phyloP scores from a whole-genome alignment of 2,797 vertebrate genomes.

The Crax fasciolata region DNA sequence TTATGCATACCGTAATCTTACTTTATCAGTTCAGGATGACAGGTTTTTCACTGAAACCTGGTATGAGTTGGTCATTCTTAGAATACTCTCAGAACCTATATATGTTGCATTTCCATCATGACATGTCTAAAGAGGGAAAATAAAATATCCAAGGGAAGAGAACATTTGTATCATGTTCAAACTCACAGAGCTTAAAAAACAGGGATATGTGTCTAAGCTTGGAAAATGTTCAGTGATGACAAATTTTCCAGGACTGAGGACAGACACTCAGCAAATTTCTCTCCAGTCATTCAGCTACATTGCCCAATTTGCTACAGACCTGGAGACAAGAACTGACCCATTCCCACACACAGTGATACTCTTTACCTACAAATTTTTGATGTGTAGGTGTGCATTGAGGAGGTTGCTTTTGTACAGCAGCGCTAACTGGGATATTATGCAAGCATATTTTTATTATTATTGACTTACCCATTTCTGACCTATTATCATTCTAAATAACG shows the following conservation, averaged over 20 bases:
- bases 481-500: neutral
- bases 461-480: slow-evolving; percentile 1
- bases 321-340: neutral
- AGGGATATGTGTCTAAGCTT: neutral
- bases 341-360: neutral
- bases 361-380: neutral
- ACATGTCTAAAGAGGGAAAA: neutral
- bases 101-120: neutral
- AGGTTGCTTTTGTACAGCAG: neutral
- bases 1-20: neutral
- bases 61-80: neutral
- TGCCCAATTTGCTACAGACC: neutral
- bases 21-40: neutral
- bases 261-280: neutral
- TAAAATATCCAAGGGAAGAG: neutral
- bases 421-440: neutral
- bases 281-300: neutral
- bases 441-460: neutral
- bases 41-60: neutral
- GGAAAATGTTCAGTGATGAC: neutral
- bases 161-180: neutral
- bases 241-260: neutral
- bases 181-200: neutral
- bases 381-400: neutral
- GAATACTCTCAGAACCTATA: neutral